Percentiles rank a stretch among this genome's conserved stretches.
Conservation (phyloP, 2,888 invertebrate species). For the Cenopis cana region DNA sequence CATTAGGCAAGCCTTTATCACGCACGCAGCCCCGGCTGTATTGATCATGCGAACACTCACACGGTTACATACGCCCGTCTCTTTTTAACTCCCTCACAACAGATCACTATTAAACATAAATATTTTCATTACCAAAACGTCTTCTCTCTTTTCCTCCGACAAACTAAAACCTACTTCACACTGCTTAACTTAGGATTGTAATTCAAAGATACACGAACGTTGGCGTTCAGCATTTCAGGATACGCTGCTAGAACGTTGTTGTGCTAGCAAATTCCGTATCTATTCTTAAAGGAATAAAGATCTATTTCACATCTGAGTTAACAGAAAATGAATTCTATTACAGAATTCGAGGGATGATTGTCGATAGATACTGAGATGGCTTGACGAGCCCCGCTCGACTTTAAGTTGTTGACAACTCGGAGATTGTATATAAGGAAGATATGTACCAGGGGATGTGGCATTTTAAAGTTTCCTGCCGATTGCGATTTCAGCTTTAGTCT, state of each 20-base stretch:
- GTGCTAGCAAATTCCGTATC: constrained; percentile 80
- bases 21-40: constrained; percentile 69
- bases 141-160: constrained; percentile 50
- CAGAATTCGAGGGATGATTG: constrained; percentile 62
- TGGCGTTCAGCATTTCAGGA: constrained; percentile 50
- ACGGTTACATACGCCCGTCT: constrained; percentile 82
- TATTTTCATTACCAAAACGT: constrained; percentile 64
- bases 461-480: constrained; percentile 23
- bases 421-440: constrained; percentile 48
- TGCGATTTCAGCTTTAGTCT: not conserved
- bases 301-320: constrained; percentile 76
- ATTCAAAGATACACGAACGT: constrained; percentile 16
- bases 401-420: constrained; percentile 69
- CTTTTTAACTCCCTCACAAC: constrained; percentile 83
- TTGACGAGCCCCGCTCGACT: constrained; percentile 47
- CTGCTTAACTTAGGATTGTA: not conserved
- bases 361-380: constrained; percentile 47
- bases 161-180: constrained; percentile 50
- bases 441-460: constrained; percentile 49
- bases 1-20: constrained; percentile 69
- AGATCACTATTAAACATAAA: constrained; percentile 83
- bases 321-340: constrained; percentile 77
- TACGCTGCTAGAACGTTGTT: constrained; percentile 61
- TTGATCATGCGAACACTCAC: constrained; percentile 81
- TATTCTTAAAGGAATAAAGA: constrained; percentile 83